Evolutionary conservation across 2,888 invertebrate species (phyloP).

Genomic region (Artemia sinica): DNA sequence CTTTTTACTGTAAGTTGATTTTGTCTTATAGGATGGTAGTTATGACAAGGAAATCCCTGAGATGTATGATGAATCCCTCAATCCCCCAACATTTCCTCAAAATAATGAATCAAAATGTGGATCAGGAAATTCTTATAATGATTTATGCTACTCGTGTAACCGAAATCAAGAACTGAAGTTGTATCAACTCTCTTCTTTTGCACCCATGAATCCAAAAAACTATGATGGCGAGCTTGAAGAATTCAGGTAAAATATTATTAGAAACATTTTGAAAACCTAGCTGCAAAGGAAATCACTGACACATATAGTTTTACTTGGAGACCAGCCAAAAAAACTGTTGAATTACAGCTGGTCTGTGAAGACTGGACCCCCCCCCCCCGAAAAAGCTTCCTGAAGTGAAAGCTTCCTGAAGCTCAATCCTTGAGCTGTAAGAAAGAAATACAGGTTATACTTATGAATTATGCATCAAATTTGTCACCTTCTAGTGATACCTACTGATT

Average conservation of each 20-base stretch:
- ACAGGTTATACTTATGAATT: too few relatives aligned
- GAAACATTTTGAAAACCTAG: neutral
- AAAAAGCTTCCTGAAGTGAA: too few relatives aligned
- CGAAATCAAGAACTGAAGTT: neutral
- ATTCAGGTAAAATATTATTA: neutral
- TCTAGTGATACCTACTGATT: too few relatives aligned
- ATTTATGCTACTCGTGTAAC: neutral
- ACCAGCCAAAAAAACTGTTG: too few relatives aligned
- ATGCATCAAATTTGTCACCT: too few relatives aligned
- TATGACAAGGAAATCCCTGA: conserved; percentile 3
- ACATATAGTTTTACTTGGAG: too few relatives aligned
- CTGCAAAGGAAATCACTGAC: too few relatives aligned
- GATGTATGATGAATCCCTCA: conserved; percentile 7
- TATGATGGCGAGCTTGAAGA: neutral
- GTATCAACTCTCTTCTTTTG: neutral
- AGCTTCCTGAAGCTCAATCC: too few relatives aligned
- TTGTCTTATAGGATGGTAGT: neutral
- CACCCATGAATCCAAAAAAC: neutral
- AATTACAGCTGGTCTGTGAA: too few relatives aligned
- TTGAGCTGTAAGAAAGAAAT: too few relatives aligned
- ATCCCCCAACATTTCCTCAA: neutral
- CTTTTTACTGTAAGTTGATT: neutral
- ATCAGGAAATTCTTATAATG: neutral
- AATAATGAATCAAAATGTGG: neutral
- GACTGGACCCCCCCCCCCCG: too few relatives aligned